Conservation (phyloP, 2,888 invertebrate species). For the Eilema sororculum region DNA sequence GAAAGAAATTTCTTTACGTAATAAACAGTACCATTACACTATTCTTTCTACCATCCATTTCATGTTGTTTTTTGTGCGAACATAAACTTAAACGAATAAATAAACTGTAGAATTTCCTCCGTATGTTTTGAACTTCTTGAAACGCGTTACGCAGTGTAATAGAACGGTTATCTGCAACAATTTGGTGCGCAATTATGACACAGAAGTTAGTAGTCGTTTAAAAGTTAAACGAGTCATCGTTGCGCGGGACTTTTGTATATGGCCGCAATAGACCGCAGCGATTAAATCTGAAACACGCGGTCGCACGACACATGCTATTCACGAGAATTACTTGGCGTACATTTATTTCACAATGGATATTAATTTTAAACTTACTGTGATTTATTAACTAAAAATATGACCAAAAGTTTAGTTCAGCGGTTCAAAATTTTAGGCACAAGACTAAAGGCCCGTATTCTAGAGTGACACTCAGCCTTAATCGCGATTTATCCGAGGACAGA, state of each 20-base stretch:
- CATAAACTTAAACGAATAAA: too few species aligned
- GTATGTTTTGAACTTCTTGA: slow-evolving; percentile 18
- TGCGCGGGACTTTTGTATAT: slow-evolving; percentile 62
- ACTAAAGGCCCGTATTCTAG: too few species aligned
- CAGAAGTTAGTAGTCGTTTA: slow-evolving; percentile 57
- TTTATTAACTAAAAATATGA: neutral
- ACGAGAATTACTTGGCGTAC: slow-evolving; percentile 28
- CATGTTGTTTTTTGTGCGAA: too few species aligned
- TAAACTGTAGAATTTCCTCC: neutral
- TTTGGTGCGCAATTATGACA: slow-evolving; percentile 54
- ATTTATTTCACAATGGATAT: slow-evolving; percentile 19
- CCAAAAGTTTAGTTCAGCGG: too few species aligned
- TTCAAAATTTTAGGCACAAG: too few species aligned
- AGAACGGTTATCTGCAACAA: slow-evolving; percentile 35
- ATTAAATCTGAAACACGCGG: slow-evolving; percentile 56
- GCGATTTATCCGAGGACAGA: too few species aligned
- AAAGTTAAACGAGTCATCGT: slow-evolving; percentile 66
- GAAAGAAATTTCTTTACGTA: too few species aligned
- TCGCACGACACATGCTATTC: slow-evolving; percentile 28
- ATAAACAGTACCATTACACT: too few species aligned
- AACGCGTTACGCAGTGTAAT: slow-evolving; percentile 23
- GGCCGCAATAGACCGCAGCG: slow-evolving; percentile 49
- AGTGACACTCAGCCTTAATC: too few species aligned
- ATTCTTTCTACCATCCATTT: too few species aligned
- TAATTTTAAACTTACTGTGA: slow-evolving; percentile 6